These are phyloP conservation scores for Apamea crenata DNA, from an alignment of 2,888 invertebrate species.

Conservation along the genomic window DNA sequence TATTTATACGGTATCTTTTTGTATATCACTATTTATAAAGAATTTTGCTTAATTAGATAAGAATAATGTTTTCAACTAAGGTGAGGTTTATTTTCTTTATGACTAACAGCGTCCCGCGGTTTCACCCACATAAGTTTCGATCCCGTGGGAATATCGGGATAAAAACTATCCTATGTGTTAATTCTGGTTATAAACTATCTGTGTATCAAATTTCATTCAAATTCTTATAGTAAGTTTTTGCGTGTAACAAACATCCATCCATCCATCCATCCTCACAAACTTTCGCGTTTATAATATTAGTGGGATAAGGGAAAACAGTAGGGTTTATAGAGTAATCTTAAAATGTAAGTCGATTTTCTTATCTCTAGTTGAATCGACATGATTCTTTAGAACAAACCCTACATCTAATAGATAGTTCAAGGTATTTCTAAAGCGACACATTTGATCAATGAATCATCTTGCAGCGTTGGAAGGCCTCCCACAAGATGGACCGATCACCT, in stretches of 20 bases:
- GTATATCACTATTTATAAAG: background rate
- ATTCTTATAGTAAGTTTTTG: too few species aligned
- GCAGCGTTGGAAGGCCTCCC: background rate
- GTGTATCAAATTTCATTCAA: too few species aligned
- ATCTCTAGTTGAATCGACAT: background rate
- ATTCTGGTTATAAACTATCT: too few species aligned
- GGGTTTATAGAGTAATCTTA: background rate
- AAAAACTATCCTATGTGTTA: too few species aligned
- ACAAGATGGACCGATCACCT: too few species aligned
- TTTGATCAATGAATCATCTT: background rate
- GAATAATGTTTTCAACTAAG: background rate
- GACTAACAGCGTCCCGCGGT: too few species aligned
- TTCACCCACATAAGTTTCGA: too few species aligned
- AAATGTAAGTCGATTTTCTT: background rate
- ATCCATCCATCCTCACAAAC: too few species aligned
- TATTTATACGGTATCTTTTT: conserved; percentile 23
- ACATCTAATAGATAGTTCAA: background rate
- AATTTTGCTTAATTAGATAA: background rate
- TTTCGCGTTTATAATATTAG: too few species aligned
- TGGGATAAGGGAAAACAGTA: background rate
- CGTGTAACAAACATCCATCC: too few species aligned
- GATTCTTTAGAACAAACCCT: background rate
- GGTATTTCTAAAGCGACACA: background rate
- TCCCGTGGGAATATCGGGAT: too few species aligned
- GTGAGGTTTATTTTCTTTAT: conserved; percentile 1